phyloP scores from a whole-genome alignment of 2,888 invertebrate genomes.

The Lasioglossum lativentre region DNA sequence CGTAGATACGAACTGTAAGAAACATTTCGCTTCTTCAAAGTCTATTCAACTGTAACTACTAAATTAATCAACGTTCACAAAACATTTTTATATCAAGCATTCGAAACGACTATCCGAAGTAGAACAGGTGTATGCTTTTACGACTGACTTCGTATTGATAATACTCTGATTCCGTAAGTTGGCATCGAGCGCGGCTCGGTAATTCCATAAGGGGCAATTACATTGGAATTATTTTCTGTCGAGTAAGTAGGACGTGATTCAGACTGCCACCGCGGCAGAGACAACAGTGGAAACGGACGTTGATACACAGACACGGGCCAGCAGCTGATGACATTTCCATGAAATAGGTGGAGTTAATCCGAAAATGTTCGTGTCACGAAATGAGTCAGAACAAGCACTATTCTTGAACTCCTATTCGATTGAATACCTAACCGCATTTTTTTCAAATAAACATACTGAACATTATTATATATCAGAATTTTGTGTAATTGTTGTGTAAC shows the following conservation, averaged over 20 bases:
- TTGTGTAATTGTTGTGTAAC: too few species aligned
- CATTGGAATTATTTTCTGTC: slow-evolving; percentile 27
- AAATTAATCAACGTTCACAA: background rate
- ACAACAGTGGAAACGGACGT: background rate
- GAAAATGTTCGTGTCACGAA: background rate
- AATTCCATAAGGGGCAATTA: slow-evolving; percentile 14
- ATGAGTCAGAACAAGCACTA: background rate
- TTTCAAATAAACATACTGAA: too few species aligned
- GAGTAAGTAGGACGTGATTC: slow-evolving; percentile 21
- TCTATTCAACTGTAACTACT: background rate
- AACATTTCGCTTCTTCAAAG: background rate
- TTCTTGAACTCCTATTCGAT: background rate
- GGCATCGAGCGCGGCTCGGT: background rate
- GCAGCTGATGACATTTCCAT: slow-evolving; percentile 12
- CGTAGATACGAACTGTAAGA: too few species aligned
- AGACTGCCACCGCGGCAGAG: background rate
- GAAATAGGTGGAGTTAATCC: background rate
- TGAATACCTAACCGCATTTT: background rate
- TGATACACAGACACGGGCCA: background rate
- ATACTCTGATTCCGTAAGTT: background rate
- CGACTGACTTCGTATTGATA: background rate
- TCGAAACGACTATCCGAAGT: background rate
- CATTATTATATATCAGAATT: background rate
- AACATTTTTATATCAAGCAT: background rate
- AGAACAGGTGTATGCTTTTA: background rate